These are phyloP conservation scores for Metaphire vulgaris DNA, from an alignment of 1,140 invertebrate species.

Conservation along the genomic window DNA sequence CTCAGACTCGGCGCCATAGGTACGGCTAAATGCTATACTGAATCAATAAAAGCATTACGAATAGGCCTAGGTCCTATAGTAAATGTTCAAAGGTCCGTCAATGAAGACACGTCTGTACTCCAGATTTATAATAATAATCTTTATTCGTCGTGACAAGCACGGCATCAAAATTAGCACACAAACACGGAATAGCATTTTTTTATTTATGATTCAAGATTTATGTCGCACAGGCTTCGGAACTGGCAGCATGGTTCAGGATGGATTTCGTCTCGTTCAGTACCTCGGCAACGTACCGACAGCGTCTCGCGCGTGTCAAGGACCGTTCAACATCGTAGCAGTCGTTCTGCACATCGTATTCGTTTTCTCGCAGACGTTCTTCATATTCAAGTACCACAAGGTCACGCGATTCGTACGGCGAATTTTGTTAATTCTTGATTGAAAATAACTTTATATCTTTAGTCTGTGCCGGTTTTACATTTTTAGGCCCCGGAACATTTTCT, in stretches of 20 bases:
- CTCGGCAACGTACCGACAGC: conserved; percentile 78
- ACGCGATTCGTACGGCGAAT: conserved; percentile 32
- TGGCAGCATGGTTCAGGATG: conserved; percentile 89
- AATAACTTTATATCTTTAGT: background rate
- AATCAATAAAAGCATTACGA: too few relatives aligned
- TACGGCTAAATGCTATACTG: too few relatives aligned
- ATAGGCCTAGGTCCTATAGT: too few relatives aligned
- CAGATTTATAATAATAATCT: too few relatives aligned
- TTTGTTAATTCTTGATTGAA: background rate
- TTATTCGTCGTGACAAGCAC: too few relatives aligned
- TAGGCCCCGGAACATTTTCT: too few relatives aligned
- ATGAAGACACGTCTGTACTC: too few relatives aligned
- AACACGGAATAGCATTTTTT: too few relatives aligned
- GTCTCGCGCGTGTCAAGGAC: conserved; percentile 67
- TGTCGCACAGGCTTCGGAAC: conserved; percentile 93
- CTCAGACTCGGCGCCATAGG: conserved; percentile 83
- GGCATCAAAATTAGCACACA: too few relatives aligned
- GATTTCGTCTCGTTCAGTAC: conserved; percentile 85
- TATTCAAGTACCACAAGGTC: conserved; percentile 82
- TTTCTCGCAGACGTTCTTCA: conserved; percentile 92
- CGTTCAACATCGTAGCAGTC: conserved; percentile 75
- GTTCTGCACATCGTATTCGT: conserved; percentile 83
- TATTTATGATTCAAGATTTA: too few relatives aligned
- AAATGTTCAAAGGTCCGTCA: too few relatives aligned
- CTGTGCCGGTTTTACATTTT: too few relatives aligned